Base-by-base conservation (phyloP, 2,797 vertebrate genomes). In the Myotis planiceps region DNA sequence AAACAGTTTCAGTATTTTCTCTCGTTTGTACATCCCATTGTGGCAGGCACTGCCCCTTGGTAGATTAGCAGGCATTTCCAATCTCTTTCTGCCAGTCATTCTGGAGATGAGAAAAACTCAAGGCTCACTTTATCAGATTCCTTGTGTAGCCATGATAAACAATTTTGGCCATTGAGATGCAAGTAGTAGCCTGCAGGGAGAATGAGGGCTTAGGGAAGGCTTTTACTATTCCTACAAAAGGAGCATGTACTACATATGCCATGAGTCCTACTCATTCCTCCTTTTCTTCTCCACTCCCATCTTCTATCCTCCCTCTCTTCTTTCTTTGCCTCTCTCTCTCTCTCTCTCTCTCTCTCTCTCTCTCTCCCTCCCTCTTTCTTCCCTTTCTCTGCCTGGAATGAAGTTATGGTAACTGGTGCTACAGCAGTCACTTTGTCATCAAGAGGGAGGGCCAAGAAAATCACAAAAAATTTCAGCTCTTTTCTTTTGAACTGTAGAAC, bases 1-100 rank as follows among this genome's bases (percentile, higher is more conserved):
- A 78, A 65, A 69, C n/a, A 60, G 32, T 76, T 96, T 94, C 9
- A 74, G 21, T 21, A 23, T 74, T 89, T 86, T 89, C 34, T 78
- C 13, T 39, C 4, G 29, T 71, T 92, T 34, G 3, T 49, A 66
- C 49, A 18, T 60, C n/a, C 51, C 37, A 2, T 18, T 9, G 45
- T 39, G 18, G 32, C 58, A 83, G 51, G 69, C 7, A 12, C 19
- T 65, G 7, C 14, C 15, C 23, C 25, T 86, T 51, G 45, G 18
- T 25, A 88, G 13, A 49, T 9, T 15, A 29, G 21, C 0, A 37
- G 27, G 7, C 6, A 66, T 76, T 39, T 32, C 18, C 5, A 58
- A 29, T 6, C 8, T 65, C 58, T 39, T 58, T 88, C 42, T 92
- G 29, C 34, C 32, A 78, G 12, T 6, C 55, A 42, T 83, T 92